phyloP scores from a whole-genome alignment of 2,797 vertebrate genomes.

The Phylloscopus collybita region DNA sequence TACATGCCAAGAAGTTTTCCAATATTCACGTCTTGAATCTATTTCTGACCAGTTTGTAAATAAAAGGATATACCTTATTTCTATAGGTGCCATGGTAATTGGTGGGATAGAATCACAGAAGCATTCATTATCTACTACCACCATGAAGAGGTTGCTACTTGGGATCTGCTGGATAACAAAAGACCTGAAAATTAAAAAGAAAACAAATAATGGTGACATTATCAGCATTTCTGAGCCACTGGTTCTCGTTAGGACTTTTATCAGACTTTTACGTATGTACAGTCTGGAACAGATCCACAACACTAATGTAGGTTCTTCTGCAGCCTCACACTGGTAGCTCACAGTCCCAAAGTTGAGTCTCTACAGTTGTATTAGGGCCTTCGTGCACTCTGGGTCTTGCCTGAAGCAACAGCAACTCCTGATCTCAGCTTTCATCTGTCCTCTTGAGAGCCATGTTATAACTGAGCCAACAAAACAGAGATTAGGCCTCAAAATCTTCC shows the following conservation, averaged over 20 bases:
- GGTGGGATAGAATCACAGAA: slow-evolving; percentile 86
- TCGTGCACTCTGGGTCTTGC: neutral
- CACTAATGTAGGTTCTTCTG: neutral
- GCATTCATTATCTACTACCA: slow-evolving; percentile 96
- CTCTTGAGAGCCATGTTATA: slow-evolving; percentile 12
- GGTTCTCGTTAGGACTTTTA: neutral
- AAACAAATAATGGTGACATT: neutral
- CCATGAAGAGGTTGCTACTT: slow-evolving; percentile 99
- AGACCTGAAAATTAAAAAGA: slow-evolving; percentile 81
- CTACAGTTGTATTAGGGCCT: neutral
- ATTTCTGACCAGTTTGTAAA: neutral
- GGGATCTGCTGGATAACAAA: slow-evolving; percentile 99
- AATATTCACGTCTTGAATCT: neutral
- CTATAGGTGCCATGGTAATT: slow-evolving; percentile 95
- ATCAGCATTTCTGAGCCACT: neutral
- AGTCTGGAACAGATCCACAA: neutral
- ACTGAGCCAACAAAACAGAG: slow-evolving; percentile 16
- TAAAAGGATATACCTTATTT: slow-evolving; percentile 99
- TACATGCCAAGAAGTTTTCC: neutral
- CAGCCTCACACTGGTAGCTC: neutral
- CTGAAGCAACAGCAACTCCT: neutral
- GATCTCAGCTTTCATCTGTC: neutral
- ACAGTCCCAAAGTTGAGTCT: neutral
- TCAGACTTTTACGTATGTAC: neutral
- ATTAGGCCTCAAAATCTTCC: slow-evolving; percentile 18